Evolutionary conservation across 2,113 vertebrate species (phyloP).

Genomic region (Eira barbara): DNA sequence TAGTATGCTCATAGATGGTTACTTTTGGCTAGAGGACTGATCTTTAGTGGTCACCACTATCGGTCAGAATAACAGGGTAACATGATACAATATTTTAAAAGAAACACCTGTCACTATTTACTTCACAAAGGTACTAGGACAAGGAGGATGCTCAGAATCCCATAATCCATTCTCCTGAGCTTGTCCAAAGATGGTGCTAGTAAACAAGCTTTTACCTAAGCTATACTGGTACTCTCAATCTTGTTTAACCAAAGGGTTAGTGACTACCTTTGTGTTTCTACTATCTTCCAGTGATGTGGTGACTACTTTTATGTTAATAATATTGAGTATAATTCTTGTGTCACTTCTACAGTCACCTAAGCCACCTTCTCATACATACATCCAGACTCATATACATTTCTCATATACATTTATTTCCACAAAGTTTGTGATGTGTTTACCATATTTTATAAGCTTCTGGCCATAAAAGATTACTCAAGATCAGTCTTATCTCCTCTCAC

Average conservation of each 20-base stretch:
- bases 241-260: not conserved
- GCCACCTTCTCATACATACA: not conserved
- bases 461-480: not conserved
- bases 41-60: not conserved
- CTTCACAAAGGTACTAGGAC: not conserved
- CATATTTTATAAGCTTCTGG: not conserved
- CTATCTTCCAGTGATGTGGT: not conserved
- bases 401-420: not conserved
- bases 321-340: not conserved
- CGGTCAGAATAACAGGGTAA: not conserved
- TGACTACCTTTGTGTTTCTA: not conserved
- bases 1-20: not conserved
- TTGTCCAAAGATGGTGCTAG: not conserved
- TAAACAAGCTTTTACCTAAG: not conserved
- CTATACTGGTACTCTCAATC: not conserved
- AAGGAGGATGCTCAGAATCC: not conserved
- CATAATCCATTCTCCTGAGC: not conserved
- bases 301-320: not conserved
- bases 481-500: not conserved
- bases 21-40: not conserved
- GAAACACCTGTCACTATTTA: not conserved
- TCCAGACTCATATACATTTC: not conserved
- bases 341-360: not conserved
- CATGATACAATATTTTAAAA: not conserved
- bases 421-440: not conserved